Evolutionary conservation across 1,140 invertebrate genomes (phyloP).

Genomic region (Ridgeia piscesae): DNA sequence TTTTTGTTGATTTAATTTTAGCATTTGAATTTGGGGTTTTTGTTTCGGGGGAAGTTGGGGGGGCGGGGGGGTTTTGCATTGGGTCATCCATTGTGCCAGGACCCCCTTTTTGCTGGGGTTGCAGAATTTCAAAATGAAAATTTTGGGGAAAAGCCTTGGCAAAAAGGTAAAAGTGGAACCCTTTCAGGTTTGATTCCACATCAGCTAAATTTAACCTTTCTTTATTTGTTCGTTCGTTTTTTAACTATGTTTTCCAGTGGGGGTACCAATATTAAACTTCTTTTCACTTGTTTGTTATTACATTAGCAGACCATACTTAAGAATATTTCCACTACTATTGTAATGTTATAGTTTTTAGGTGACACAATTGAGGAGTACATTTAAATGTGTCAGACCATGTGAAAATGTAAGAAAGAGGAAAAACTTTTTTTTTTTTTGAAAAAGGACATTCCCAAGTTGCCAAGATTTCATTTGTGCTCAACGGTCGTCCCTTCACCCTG

Average conservation of each 20-base stretch:
- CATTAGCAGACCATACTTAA: not conserved
- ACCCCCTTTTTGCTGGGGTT: slow-evolving; percentile 91
- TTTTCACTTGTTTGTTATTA: not conserved
- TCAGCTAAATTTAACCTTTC: too few species aligned
- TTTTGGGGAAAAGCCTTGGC: slow-evolving; percentile 81
- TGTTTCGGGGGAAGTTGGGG: slow-evolving; percentile 55
- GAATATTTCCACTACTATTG: not conserved
- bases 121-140: slow-evolving; percentile 80
- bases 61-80: slow-evolving; percentile 35
- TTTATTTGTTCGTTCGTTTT: too few species aligned
- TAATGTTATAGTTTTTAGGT: not conserved
- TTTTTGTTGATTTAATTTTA: too few species aligned
- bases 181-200: too few species aligned
- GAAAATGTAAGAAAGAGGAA: not conserved
- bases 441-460: slow-evolving; percentile 66
- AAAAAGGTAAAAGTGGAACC: slow-evolving; percentile 61
- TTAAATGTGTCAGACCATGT: not conserved
- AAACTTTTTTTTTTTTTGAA: not conserved
- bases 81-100: slow-evolving; percentile 96
- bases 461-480: slow-evolving; percentile 76
- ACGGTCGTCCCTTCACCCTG: slow-evolving; percentile 77
- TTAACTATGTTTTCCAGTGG: too few species aligned
- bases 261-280: too few species aligned
- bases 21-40: too few species aligned
- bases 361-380: not conserved